Conservation (phyloP, 2,797 vertebrate species). For the Thamnophis elegans region DNA sequence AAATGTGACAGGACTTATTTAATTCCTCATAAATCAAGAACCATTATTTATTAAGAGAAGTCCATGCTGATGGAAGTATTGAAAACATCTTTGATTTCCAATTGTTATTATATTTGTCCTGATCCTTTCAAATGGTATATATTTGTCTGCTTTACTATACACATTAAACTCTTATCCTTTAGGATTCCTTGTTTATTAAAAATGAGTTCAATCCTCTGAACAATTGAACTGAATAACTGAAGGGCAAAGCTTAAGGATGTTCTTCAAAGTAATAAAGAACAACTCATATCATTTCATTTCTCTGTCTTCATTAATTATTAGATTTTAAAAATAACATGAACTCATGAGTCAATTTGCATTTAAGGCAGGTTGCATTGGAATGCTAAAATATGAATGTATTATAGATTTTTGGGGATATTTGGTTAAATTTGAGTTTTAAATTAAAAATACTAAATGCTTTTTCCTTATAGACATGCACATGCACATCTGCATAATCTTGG, state of each 20-base stretch:
- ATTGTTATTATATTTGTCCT: neutral
- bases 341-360: neutral
- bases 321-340: neutral
- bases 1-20: neutral
- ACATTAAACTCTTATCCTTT: neutral
- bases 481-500: neutral
- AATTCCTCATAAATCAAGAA: neutral
- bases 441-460: neutral
- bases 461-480: neutral
- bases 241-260: neutral
- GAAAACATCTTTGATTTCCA: neutral
- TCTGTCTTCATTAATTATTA: neutral
- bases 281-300: neutral
- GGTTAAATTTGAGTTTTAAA: conserved; percentile 2
- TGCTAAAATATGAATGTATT: neutral
- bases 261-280: neutral
- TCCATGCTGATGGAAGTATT: neutral
- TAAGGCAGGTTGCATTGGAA: neutral
- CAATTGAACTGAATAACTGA: neutral
- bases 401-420: neutral
- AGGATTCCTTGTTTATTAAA: neutral
- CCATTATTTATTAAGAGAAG: neutral
- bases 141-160: neutral
- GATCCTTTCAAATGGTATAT: neutral
- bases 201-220: neutral